Percentiles rank a stretch among this genome's conserved stretches.
phyloP scores from a whole-genome alignment of 2,888 invertebrate genomes.

The Melanotus villosus region DNA sequence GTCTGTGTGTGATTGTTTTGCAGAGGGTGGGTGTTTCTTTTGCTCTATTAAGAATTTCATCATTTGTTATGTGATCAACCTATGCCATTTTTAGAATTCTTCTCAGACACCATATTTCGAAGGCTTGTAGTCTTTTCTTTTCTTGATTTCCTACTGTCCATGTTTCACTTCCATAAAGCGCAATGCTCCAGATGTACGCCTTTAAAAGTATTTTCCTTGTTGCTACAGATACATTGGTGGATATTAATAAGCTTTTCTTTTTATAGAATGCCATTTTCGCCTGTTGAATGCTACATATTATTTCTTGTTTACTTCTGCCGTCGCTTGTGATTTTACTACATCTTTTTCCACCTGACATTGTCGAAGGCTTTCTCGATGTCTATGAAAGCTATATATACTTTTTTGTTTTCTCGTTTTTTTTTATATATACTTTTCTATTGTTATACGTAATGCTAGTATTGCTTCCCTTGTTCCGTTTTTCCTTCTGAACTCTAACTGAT shows the following conservation, averaged over 20 bases:
- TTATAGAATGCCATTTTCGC: background rate
- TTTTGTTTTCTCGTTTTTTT: too few species aligned
- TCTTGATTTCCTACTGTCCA: background rate
- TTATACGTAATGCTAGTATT: background rate
- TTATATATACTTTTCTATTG: background rate
- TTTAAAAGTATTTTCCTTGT: background rate
- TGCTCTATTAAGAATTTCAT: too few species aligned
- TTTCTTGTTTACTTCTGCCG: background rate
- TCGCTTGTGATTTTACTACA: background rate
- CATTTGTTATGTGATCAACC: too few species aligned
- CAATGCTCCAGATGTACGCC: background rate
- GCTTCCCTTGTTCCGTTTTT: background rate
- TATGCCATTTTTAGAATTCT: too few species aligned
- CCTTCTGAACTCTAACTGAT: slow-evolving; percentile 3
- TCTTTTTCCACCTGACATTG: background rate
- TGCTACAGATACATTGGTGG: background rate
- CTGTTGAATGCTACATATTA: background rate
- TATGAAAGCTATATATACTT: background rate
- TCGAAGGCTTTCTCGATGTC: background rate
- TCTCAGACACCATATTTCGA: background rate
- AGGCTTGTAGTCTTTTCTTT: background rate
- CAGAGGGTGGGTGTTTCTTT: too few species aligned
- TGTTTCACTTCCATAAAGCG: background rate
- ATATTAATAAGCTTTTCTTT: background rate
- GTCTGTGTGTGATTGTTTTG: too few species aligned